A percentile compares a stretch with the other conserved stretches of the same genome.
These are phyloP conservation scores for Incurvaria masculella DNA, from an alignment of 2,888 invertebrate species.

Conservation along the genomic window DNA sequence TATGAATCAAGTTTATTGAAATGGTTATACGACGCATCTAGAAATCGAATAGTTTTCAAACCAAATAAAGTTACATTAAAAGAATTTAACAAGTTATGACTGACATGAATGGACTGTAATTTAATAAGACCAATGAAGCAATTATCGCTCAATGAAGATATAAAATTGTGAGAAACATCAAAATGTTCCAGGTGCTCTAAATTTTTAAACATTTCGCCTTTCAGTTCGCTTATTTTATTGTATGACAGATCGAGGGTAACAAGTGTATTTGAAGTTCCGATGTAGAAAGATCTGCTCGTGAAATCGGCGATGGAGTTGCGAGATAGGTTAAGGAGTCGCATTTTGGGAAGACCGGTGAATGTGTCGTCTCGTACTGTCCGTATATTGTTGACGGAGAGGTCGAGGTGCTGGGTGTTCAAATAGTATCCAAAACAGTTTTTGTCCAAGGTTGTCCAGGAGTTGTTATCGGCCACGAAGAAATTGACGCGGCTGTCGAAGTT, in stretches of 20 bases:
- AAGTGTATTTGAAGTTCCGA: neutral
- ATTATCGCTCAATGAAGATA: neutral
- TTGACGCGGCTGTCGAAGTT: neutral
- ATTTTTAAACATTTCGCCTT: neutral
- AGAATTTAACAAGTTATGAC: neutral
- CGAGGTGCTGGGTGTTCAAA: neutral
- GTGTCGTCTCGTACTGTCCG: neutral
- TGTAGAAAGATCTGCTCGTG: neutral
- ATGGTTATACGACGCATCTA: neutral
- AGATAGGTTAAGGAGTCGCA: neutral
- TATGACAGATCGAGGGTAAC: neutral
- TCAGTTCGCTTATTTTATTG: neutral
- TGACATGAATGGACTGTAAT: neutral
- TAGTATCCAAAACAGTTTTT: neutral
- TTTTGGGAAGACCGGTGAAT: neutral
- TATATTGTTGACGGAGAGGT: neutral
- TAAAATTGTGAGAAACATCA: neutral
- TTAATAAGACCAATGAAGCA: neutral
- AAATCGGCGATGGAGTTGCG: neutral
- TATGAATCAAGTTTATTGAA: neutral
- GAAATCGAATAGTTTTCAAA: neutral
- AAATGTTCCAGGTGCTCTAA: neutral
- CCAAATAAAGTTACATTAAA: neutral
- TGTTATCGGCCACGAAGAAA: neutral
- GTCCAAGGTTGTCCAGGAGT: neutral